Conservation (phyloP, 1,140 invertebrate genomes). For the Solenopsis invicta region DNA sequence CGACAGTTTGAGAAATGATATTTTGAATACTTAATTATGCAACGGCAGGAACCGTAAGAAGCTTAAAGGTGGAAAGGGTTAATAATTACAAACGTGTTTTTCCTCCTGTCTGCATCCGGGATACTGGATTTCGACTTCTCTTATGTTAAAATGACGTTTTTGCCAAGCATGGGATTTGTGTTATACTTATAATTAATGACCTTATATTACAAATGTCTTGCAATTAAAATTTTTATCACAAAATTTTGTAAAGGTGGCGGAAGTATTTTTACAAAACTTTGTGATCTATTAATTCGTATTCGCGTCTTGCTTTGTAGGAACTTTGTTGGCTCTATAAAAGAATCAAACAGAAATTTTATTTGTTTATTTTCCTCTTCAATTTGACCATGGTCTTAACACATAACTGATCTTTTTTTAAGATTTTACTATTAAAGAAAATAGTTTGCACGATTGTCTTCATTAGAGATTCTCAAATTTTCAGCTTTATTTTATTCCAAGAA, state of each 20-base stretch:
- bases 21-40: constrained; percentile 34
- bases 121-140: not conserved
- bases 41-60: not conserved
- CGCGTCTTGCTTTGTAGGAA: not conserved
- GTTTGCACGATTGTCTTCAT: not conserved
- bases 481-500: not conserved
- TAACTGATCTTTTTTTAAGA: not conserved
- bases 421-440: not conserved
- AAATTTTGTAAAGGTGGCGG: not conserved
- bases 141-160: not conserved
- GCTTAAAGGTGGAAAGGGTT: not conserved
- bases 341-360: not conserved
- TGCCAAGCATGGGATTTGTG: not conserved
- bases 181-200: not conserved
- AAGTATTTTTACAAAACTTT: not conserved
- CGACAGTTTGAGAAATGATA: constrained; percentile 14
- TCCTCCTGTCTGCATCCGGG: not conserved
- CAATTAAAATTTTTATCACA: not conserved
- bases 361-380: not conserved
- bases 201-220: not conserved
- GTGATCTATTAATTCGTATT: not conserved
- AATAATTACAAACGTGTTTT: constrained; percentile 26
- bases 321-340: not conserved
- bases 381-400: not conserved
- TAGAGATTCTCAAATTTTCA: not conserved